Base-by-base conservation (phyloP, 2,888 invertebrate species). In the Xiphydria camelus region DNA sequence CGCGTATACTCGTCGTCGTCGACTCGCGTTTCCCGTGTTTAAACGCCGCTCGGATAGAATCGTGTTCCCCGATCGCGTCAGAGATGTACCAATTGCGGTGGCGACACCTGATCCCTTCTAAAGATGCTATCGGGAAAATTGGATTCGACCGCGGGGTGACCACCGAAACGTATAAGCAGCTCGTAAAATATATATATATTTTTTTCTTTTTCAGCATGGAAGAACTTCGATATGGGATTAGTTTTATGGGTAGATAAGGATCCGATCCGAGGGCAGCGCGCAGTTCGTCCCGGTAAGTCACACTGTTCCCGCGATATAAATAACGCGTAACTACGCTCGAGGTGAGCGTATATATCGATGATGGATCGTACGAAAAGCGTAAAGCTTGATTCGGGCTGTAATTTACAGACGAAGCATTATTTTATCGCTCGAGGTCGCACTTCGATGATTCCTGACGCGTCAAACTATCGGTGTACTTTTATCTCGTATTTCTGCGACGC, bases 161-260 rank as follows among this genome's bases (percentile, higher is more conserved):
- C 73, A 64, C 59, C 70, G 65, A 62, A 70, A 73, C 73, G 75
- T 73, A 75, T 75, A 74, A 75, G 73, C 71, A 71, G 73, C 69
- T 70, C 73, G 67, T 75, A 72, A 75, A 73, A 71, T 72, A 68
- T n/a, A n/a, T n/a, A n/a, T n/a, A n/a, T n/a, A n/a, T n/a, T n/a
- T n/a, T n/a, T n/a, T n/a, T n/a, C n/a, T 69, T 72, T 73, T 70
- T 73, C 68, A 70, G 64, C 66, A 65, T 62, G 45, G 61, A 61
- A 64, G 51, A 45, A 50, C 52, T 51, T 45, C 41, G 45, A 58
- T 62, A 53, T n/a, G n/a, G 73, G 73, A 73, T 73, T 70, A 70
- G 71, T 68, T 73, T 73, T 66, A 69, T 61, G 67, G 65, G 53
- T 42, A 68, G 70, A 74, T 74, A 72, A 69, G 60, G 59, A 74